Evolutionary conservation across 2,113 vertebrate genomes (phyloP), one percentile per base, ranked within the genome.

Genomic region (Peromyscus californicus): DNA sequence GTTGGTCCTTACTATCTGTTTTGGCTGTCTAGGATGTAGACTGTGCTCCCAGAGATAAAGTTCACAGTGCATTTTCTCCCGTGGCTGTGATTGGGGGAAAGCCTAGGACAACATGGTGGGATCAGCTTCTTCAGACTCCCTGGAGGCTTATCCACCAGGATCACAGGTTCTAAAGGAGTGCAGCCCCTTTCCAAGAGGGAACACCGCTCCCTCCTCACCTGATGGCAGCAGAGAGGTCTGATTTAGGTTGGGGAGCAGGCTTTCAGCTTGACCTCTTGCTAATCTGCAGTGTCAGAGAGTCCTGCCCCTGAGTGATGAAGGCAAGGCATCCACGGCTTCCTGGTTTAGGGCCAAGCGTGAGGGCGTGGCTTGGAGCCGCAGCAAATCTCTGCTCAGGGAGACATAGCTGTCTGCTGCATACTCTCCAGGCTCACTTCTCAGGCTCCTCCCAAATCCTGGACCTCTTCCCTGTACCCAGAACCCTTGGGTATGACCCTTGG

Each of bases 251-350:
- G 0, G 11, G 24, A 39, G 48, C n/a, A 13, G 5, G 2, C 11
- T 83, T 48, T 51, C 59, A 45, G 61, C 36, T 59, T 42, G 13
- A 57, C 1, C 7, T 4, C 22, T 8, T 42, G n/a, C 61, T 79
- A 42, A 31, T n/a, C 61, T 78, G 21, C 51, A 48, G 3, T 0
- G 31, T 31, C 19, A 0, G 29, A 19, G 63, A 31, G 78, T 17
- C 59, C 19, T 2, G 0, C 10, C 89, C 9, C 39, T 7, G 0
- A 0, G 1, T 2, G 33, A 33, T 15, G 42, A 8, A 8, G n/a
- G 31, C 48, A 7, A 63, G 36, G 7, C 10, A 8, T 5, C 39
- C 5, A 1, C 36, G 26, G 88, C 33, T 67, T 93, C 86, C 45
- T 69, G 76, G 75, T 12, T 48, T 24, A 7, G 19, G 24, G 31